Base-by-base conservation (phyloP, 1,140 invertebrate species). In the Drosophila pectinifera region DNA sequence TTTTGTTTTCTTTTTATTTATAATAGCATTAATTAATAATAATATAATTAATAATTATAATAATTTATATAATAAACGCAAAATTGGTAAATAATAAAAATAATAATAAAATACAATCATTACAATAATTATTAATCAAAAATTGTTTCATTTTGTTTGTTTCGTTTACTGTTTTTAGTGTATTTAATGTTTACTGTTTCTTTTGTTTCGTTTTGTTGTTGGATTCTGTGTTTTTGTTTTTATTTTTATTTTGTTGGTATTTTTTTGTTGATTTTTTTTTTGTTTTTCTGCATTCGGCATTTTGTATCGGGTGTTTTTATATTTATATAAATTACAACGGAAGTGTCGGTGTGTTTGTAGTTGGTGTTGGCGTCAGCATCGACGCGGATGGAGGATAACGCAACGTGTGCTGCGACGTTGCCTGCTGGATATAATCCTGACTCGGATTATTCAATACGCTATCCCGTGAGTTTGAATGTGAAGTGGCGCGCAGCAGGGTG, bases 401-500 rank as follows among this genome's bases (percentile, higher is more conserved):
- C 82, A 92, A 91, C 80, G 92, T 92, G 65, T 92, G 92, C 80
- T 92, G 92, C 84, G 92, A 92, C 79, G 91, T 90, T 91, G 92
- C 90, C 75, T 92, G 92, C 77, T 92, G 91, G 79, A 92, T 85
- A 82, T 92, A 92, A 92, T 92, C 92, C 91, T 92, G 92, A 83
- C 91, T 92, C 49, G 90, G 92, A 92, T 92, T 92, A 92, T 92
- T 92, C 80, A 95, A 93, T 80, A 95, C 93, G 90, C 94, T 95
- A 92, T 95, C 95, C 74, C 94, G 93, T 73, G 94, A 95, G 81
- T 95, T 95, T 78, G 95, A 95, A 91, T 95, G 94, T 90, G 94
- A 95, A 86, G 95, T 94, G 67, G 94, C 94, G 80, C 94, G 93
- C 65, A 95, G 91, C 85, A 95, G 92, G 38, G 94, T 95, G 59